Evolutionary conservation across 2,113 vertebrate genomes (phyloP).

Genomic region (Stomatorhinus ivindoensis): DNA sequence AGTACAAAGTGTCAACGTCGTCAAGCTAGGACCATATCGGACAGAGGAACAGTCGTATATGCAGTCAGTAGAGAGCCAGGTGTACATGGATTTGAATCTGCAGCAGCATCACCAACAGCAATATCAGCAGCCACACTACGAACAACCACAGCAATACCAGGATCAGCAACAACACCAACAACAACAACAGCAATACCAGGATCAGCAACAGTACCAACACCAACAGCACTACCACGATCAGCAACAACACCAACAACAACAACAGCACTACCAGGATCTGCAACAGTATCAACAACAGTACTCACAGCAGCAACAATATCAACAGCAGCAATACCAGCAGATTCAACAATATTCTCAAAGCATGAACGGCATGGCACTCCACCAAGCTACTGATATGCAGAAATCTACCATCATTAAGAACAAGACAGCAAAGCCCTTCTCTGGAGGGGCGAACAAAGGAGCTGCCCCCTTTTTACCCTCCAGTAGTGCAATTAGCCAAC

Average conservation of each 20-base stretch:
- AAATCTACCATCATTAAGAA: slow-evolving; percentile 55
- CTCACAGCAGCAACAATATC: slow-evolving; percentile 37
- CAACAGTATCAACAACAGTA: slow-evolving; percentile 46
- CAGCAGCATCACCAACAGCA: slow-evolving; percentile 48
- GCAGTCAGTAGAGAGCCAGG: slow-evolving; percentile 61
- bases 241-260: slow-evolving; percentile 38
- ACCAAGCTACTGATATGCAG: slow-evolving; percentile 58
- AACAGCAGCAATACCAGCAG: slow-evolving; percentile 42
- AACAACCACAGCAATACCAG: slow-evolving; percentile 41
- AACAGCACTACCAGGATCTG: slow-evolving; percentile 47
- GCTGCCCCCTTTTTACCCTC: slow-evolving; percentile 61
- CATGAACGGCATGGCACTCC: slow-evolving; percentile 67
- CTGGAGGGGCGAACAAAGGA: slow-evolving; percentile 53
- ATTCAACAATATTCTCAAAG: slow-evolving; percentile 54
- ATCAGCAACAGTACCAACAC: slow-evolving; percentile 44
- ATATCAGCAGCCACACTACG: slow-evolving; percentile 47
- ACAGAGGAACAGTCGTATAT: slow-evolving; percentile 45
- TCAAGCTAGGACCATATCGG: slow-evolving; percentile 41
- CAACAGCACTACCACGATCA: slow-evolving; percentile 48
- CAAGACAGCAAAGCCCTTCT: slow-evolving; percentile 78
- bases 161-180: slow-evolving; percentile 45
- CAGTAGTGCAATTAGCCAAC: slow-evolving; percentile 61
- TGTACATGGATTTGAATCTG: slow-evolving; percentile 65
- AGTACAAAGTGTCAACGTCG: slow-evolving; percentile 32
- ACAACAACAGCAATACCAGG: slow-evolving; percentile 34